A percentile compares a stretch with the other conserved stretches of the same genome.
Evolutionary conservation across 2,113 vertebrate genomes (phyloP).

Genomic region (Myocastor coypus): DNA sequence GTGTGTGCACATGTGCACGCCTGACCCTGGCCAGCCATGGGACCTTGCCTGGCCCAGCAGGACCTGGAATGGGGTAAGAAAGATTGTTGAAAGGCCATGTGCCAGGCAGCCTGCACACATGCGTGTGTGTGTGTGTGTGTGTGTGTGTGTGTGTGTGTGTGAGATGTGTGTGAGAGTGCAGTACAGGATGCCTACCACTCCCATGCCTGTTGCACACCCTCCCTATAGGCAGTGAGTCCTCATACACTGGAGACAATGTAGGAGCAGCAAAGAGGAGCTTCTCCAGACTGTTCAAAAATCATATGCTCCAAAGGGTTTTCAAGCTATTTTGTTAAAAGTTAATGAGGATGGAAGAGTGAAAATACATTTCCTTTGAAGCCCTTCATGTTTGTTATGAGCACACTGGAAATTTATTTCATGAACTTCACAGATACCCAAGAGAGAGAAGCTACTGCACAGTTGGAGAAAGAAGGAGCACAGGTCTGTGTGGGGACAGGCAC

Average conservation of each 20-base stretch:
- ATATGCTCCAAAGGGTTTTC: neutral
- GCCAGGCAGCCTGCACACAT: neutral
- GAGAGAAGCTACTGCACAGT: neutral
- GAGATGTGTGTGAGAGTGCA: neutral
- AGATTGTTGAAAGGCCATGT: neutral
- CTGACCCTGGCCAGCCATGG: constrained; percentile 61
- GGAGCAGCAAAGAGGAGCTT: neutral
- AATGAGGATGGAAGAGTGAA: no score
- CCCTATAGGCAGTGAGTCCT: neutral
- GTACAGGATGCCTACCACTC: neutral
- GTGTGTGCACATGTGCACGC: constrained; percentile 83
- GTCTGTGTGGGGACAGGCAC: neutral
- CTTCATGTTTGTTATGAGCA: neutral
- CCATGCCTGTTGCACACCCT: neutral
- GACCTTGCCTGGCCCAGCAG: neutral
- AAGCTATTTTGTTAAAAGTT: neutral
- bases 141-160: no score
- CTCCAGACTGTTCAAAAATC: no score
- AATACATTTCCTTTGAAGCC: no score
- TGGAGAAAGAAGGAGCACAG: neutral
- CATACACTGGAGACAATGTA: neutral
- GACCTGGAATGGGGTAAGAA: neutral
- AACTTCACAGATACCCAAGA: neutral
- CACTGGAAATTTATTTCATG: neutral
- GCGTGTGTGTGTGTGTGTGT: neutral